phyloP scores from a whole-genome alignment of 2,888 invertebrate species.

The Eudemis profundana region DNA sequence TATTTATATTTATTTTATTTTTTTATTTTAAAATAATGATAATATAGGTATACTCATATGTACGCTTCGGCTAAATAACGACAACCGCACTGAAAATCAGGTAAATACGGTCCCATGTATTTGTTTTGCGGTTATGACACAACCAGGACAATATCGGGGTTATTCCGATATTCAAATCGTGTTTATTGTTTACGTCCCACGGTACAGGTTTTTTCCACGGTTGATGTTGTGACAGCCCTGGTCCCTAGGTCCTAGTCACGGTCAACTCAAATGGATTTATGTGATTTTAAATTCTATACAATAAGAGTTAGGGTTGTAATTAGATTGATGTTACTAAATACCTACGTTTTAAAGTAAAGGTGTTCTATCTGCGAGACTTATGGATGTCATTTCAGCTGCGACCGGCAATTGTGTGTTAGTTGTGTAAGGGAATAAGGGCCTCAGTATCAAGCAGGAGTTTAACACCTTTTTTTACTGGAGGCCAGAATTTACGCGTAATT shows the following conservation, averaged over 20 bases:
- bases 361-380: slow-evolving; percentile 21
- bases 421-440: background rate
- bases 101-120: background rate
- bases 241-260: slow-evolving; percentile 4
- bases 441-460: background rate
- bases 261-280: background rate
- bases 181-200: background rate
- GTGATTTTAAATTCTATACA: background rate
- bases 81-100: background rate
- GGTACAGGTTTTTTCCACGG: background rate
- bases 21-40: too few relatives aligned
- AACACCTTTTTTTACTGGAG: background rate
- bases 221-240: background rate
- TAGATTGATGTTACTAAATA: background rate
- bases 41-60: too few relatives aligned
- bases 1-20: too few relatives aligned
- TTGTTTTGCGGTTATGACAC: background rate
- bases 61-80: too few relatives aligned
- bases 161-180: background rate
- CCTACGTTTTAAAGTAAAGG: background rate
- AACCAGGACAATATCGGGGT: background rate
- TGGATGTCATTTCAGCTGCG: slow-evolving; percentile 17
- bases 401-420: background rate
- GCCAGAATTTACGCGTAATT: slow-evolving; percentile 16
- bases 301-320: background rate